These are phyloP conservation scores for Ursus arctos DNA, from an alignment of 2,113 vertebrate genomes.

Conservation along the genomic window DNA sequence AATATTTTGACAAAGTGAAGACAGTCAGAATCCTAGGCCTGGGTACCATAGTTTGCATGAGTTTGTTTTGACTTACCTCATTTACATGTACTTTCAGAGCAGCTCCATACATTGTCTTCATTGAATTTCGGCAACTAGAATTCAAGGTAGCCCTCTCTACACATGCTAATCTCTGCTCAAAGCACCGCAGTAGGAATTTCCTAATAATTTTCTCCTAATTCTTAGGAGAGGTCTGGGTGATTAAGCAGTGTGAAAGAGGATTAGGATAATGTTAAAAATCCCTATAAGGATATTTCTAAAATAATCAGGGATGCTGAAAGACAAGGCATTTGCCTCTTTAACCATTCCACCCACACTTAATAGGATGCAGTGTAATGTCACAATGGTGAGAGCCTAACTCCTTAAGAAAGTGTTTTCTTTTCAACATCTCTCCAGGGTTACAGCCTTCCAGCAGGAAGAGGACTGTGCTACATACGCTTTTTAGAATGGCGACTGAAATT, in stretches of 20 bases:
- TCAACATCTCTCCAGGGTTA: not conserved
- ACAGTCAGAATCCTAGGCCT: not conserved
- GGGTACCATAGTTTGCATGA: not conserved
- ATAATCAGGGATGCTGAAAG: conserved; percentile 69
- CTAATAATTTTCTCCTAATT: conserved; percentile 36
- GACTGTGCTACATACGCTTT: not conserved
- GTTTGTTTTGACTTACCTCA: not conserved
- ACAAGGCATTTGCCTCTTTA: conserved; percentile 68
- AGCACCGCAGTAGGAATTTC: conserved; percentile 8
- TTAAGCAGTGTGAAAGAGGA: conserved; percentile 72
- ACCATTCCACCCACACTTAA: conserved; percentile 71
- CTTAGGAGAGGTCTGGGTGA: conserved; percentile 56
- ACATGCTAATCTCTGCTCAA: not conserved
- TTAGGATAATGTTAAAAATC: conserved; percentile 66
- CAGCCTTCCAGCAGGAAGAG: not conserved
- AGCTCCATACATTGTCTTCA: not conserved
- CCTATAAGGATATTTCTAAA: conserved; percentile 74
- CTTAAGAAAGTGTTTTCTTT: conserved; percentile 51
- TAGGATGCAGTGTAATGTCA: conserved; percentile 66
- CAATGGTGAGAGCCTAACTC: not conserved
- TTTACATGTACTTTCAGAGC: not conserved
- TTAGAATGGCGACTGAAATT: not conserved
- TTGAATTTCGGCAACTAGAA: not conserved
- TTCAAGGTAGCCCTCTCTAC: not conserved
- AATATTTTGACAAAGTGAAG: not conserved